A percentile compares a stretch with the other conserved stretches of the same genome.
Evolutionary conservation across 2,113 vertebrate genomes (phyloP).

Genomic region (Syngnathus floridae): DNA sequence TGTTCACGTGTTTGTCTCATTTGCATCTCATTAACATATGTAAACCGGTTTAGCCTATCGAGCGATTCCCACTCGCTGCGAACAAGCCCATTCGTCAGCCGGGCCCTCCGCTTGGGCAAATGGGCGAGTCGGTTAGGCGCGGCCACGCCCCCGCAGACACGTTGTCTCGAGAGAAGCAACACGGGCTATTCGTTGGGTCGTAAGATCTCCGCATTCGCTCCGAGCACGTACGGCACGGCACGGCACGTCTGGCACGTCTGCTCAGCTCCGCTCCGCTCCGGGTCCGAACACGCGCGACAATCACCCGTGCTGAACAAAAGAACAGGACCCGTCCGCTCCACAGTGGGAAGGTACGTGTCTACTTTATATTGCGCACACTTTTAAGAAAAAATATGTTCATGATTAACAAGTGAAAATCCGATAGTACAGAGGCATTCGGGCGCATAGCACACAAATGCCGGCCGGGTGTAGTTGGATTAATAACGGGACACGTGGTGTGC

Average conservation of each 20-base stretch:
- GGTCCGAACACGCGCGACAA: constrained; percentile 16
- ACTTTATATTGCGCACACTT: background rate
- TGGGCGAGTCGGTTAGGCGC: constrained; percentile 21
- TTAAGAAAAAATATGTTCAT: background rate
- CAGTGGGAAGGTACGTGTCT: constrained; percentile 57
- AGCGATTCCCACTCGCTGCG: constrained; percentile 24
- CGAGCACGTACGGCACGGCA: constrained; percentile 27
- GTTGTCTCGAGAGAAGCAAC: constrained; percentile 75
- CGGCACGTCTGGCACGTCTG: constrained; percentile 27
- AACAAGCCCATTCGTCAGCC: constrained; percentile 54
- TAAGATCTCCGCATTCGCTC: constrained; percentile 46
- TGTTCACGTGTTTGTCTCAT: constrained; percentile 76
- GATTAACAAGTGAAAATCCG: background rate
- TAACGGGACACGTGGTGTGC: background rate
- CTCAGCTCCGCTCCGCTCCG: background rate
- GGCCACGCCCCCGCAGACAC: constrained; percentile 71
- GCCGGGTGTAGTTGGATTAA: background rate
- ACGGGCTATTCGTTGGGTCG: constrained; percentile 62
- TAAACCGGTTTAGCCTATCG: constrained; percentile 64
- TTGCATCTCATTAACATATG: constrained; percentile 73
- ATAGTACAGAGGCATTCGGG: constrained; percentile 35
- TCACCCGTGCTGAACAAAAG: constrained; percentile 55
- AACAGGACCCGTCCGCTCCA: constrained; percentile 44
- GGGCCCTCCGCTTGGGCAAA: constrained; percentile 33
- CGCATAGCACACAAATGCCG: background rate